phyloP scores from a whole-genome alignment of 2,797 vertebrate species.

The Phrynocephalus vlangalii region DNA sequence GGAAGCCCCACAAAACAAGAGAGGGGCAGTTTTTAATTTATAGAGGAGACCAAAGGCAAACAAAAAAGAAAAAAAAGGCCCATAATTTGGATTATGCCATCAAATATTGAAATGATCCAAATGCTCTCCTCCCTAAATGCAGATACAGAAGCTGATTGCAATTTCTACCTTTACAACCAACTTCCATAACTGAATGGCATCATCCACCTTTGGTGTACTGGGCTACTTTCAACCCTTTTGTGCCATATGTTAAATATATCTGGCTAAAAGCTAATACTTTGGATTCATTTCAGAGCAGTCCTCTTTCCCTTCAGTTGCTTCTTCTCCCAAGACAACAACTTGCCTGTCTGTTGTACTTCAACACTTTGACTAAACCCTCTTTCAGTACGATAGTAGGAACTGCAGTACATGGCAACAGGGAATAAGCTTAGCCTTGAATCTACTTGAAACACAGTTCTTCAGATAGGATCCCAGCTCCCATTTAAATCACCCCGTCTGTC shows the following conservation, averaged over 20 bases:
- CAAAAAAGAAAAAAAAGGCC: not conserved
- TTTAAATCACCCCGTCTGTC: not conserved
- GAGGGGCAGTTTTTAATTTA: not conserved
- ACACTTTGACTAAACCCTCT: not conserved
- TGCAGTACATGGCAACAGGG: accelerated
- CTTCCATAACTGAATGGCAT: conserved; percentile 66
- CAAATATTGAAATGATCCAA: conserved; percentile 50
- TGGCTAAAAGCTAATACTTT: conserved; percentile 36
- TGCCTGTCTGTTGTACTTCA: conserved; percentile 38
- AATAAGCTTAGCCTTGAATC: conserved; percentile 29
- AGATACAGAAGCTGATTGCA: conserved; percentile 47
- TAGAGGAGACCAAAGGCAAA: not conserved
- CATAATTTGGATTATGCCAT: not conserved
- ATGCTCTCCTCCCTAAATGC: conserved; percentile 56
- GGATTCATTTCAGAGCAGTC: conserved; percentile 40
- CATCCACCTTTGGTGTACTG: conserved; percentile 64
- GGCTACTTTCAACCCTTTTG: conserved; percentile 46
- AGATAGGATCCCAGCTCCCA: not conserved
- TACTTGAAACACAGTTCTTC: not conserved
- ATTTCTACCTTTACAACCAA: conserved; percentile 55
- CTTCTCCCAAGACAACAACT: not conserved
- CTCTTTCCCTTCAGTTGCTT: conserved; percentile 20
- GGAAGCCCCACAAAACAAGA: not conserved
- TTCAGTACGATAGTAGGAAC: accelerated
- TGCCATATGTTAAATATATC: conserved; percentile 61